Conservation (phyloP, 1,140 invertebrate genomes). For the Dendroctonus ponderosae region DNA sequence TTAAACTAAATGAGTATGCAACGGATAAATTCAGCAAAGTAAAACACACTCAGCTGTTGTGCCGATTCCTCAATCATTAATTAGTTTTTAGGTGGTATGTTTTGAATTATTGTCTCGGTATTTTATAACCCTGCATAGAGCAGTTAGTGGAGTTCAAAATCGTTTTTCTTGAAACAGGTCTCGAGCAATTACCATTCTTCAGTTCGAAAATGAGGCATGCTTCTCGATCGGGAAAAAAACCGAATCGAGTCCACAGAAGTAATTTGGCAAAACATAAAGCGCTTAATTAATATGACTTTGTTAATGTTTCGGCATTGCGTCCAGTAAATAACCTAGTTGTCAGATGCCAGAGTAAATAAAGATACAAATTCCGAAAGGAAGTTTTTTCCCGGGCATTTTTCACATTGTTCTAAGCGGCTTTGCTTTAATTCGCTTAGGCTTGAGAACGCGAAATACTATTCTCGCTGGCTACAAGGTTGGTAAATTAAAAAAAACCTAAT, state of each 20-base stretch:
- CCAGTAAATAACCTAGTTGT: conserved; percentile 39
- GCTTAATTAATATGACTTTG: conserved; percentile 33
- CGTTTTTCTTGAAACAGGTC: too few relatives aligned
- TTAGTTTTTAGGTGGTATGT: too few relatives aligned
- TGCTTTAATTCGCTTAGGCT: conserved; percentile 22
- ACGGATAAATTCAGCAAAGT: too few relatives aligned
- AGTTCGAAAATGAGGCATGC: too few relatives aligned
- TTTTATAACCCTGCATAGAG: too few relatives aligned
- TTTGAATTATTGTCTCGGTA: too few relatives aligned
- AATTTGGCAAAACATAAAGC: conserved; percentile 31
- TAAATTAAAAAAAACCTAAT: conserved; percentile 10
- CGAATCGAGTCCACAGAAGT: conserved; percentile 11
- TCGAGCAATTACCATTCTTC: too few relatives aligned
- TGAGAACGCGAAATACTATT: conserved; percentile 11
- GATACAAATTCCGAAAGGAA: conserved; percentile 22
- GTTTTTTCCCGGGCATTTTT: conserved; percentile 22
- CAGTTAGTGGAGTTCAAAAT: too few relatives aligned
- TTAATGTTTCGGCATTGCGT: conserved; percentile 29
- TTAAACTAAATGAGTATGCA: too few relatives aligned
- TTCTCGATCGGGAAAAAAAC: too few relatives aligned
- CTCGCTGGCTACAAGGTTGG: conserved; percentile 1
- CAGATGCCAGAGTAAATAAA: conserved; percentile 34
- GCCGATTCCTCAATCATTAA: too few relatives aligned
- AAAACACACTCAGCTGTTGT: too few relatives aligned
- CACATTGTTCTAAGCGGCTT: conserved; percentile 21